A percentile compares a stretch with the other conserved stretches of the same genome.
phyloP scores from a whole-genome alignment of 2,888 invertebrate genomes.

The Zygogramma bicolorata region DNA sequence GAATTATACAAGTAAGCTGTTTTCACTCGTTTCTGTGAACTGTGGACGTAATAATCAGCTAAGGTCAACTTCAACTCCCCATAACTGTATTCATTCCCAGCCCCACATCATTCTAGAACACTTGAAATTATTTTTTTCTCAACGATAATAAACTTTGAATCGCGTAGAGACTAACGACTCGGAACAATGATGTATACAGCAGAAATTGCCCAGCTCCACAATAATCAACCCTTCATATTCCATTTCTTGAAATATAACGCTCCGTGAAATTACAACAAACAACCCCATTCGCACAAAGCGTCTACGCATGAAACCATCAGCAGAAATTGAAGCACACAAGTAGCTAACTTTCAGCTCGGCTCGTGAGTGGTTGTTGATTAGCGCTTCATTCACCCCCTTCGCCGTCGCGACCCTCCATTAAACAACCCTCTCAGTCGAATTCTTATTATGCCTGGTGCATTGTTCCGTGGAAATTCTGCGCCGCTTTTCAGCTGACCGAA shows the following conservation, averaged over 20 bases:
- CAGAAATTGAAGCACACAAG: slow-evolving; percentile 13
- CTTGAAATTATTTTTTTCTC: too few species aligned
- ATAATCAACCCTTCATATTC: not conserved
- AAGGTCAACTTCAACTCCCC: too few species aligned
- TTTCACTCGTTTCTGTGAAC: too few species aligned
- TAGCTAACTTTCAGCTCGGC: not conserved
- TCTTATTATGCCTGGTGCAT: slow-evolving; percentile 19
- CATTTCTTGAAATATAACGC: not conserved
- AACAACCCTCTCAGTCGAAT: slow-evolving; percentile 22
- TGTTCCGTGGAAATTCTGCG: slow-evolving; percentile 14
- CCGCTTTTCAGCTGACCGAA: slow-evolving; percentile 16
- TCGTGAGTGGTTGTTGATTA: slow-evolving; percentile 27
- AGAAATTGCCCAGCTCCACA: not conserved
- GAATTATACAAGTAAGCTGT: too few species aligned
- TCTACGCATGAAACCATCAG: slow-evolving; percentile 13
- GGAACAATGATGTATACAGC: not conserved
- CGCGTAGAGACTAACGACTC: not conserved
- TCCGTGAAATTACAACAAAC: not conserved
- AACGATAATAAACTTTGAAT: too few species aligned
- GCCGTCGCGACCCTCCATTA: slow-evolving; percentile 14
- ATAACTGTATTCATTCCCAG: too few species aligned
- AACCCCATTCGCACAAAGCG: not conserved
- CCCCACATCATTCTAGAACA: too few species aligned
- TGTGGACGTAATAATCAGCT: too few species aligned
- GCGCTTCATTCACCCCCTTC: slow-evolving; percentile 22